Conservation (phyloP, 2,888 invertebrate genomes). For the Amphimallon solstitiale region DNA sequence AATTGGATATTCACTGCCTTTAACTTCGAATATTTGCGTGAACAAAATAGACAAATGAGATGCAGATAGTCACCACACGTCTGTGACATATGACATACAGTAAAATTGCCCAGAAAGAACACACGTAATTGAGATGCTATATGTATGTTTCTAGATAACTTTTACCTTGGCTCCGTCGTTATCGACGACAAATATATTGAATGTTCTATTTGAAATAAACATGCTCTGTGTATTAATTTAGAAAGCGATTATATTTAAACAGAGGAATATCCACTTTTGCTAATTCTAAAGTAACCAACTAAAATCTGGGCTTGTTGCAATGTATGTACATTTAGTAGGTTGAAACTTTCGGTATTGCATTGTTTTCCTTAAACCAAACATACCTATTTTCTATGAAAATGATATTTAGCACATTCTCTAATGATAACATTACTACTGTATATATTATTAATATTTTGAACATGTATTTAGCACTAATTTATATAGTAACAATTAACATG, state of each 20-base stretch:
- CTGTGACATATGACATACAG: slow-evolving; percentile 16
- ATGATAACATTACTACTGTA: no score
- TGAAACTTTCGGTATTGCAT: no score
- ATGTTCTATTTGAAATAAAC: slow-evolving; percentile 24
- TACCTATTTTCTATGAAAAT: no score
- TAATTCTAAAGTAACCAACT: no score
- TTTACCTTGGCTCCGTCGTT: slow-evolving; percentile 22
- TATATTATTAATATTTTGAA: no score
- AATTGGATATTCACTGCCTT: no score
- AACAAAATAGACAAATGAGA: slow-evolving; percentile 5
- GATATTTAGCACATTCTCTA: no score
- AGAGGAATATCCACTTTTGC: neutral
- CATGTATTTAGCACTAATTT: no score
- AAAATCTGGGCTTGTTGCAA: no score
- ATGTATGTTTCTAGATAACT: neutral
- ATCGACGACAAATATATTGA: slow-evolving; percentile 18
- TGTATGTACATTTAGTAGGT: no score
- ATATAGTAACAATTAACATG: no score
- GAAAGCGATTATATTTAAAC: slow-evolving; percentile 19
- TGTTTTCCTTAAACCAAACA: no score
- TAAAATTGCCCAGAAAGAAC: slow-evolving; percentile 5
- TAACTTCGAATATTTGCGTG: neutral
- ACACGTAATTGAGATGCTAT: slow-evolving; percentile 16
- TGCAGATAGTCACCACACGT: neutral
- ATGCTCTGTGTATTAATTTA: slow-evolving; percentile 22